These are phyloP conservation scores for Denticeps clupeoides DNA, from an alignment of 2,797 vertebrate genomes.

Conservation along the genomic window DNA sequence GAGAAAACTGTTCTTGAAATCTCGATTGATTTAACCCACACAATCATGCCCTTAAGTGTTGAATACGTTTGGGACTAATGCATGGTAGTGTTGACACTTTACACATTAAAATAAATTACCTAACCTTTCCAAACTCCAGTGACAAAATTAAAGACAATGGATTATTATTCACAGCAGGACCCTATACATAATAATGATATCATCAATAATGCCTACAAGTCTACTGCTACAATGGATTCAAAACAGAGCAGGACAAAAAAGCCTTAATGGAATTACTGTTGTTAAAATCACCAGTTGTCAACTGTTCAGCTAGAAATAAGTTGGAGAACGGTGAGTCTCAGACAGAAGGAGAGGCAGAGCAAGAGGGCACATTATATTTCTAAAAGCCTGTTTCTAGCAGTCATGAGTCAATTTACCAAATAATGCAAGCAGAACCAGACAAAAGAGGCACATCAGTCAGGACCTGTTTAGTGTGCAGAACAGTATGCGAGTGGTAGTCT, in stretches of 20 bases:
- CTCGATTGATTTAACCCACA: constrained; percentile 53
- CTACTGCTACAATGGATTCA: constrained; percentile 59
- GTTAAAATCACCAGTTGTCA: constrained; percentile 51
- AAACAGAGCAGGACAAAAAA: too few relatives aligned
- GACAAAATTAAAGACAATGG: constrained; percentile 71
- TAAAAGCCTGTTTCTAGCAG: constrained; percentile 49
- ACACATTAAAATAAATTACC: constrained; percentile 74
- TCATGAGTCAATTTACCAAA: constrained; percentile 66
- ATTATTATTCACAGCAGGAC: constrained; percentile 66
- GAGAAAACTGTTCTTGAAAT: constrained; percentile 50
- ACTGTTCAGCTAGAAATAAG: constrained; percentile 47
- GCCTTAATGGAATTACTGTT: constrained; percentile 67
- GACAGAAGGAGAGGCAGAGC: constrained; percentile 19
- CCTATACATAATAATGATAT: constrained; percentile 71
- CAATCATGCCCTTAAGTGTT: constrained; percentile 58
- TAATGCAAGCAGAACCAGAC: constrained; percentile 50
- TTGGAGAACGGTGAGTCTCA: constrained; percentile 26
- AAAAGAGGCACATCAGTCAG: constrained; percentile 48
- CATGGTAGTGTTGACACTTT: constrained; percentile 59
- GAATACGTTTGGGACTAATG: constrained; percentile 54
- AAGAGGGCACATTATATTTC: constrained; percentile 57
- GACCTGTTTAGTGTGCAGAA: constrained; percentile 41
- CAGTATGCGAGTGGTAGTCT: too few relatives aligned
- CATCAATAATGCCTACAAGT: constrained; percentile 63
- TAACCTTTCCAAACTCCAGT: constrained; percentile 71